Percentiles rank a stretch among this genome's conserved stretches.
Conservation (phyloP, 2,113 vertebrate genomes). For the Sciurus niger region DNA sequence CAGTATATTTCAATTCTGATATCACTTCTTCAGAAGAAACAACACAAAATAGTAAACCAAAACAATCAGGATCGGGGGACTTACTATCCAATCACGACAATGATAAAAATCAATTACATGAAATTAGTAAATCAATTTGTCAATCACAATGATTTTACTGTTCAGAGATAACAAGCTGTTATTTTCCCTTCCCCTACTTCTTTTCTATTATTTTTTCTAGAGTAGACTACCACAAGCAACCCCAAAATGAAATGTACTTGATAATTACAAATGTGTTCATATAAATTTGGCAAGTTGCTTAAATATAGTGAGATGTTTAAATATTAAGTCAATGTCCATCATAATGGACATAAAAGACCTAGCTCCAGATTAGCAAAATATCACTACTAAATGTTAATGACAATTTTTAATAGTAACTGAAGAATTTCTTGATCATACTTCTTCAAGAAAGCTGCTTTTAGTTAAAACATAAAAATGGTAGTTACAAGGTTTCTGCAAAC, state of each 20-base stretch:
- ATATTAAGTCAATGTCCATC: slow-evolving; percentile 74
- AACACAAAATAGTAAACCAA: background rate
- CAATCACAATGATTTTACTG: slow-evolving; percentile 79
- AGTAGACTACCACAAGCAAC: slow-evolving; percentile 64
- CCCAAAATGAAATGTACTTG: slow-evolving; percentile 60
- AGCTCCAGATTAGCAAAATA: slow-evolving; percentile 62
- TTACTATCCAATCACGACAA: background rate
- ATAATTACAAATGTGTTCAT: slow-evolving; percentile 72
- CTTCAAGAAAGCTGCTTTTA: slow-evolving; percentile 92
- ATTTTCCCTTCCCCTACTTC: background rate
- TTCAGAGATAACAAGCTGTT: slow-evolving; percentile 78
- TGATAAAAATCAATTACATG: slow-evolving; percentile 47
- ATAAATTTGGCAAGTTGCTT: slow-evolving; percentile 64
- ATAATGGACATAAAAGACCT: slow-evolving; percentile 73
- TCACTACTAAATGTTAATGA: slow-evolving; percentile 80
- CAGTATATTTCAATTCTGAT: background rate
- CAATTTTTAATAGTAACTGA: slow-evolving; percentile 84
- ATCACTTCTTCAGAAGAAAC: background rate
- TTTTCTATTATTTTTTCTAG: slow-evolving; percentile 17
- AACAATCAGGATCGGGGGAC: background rate
- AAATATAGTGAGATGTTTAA: slow-evolving; percentile 74
- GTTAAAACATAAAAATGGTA: slow-evolving; percentile 92
- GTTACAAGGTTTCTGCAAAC: slow-evolving; percentile 92
- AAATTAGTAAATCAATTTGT: slow-evolving; percentile 69
- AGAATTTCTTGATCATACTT: slow-evolving; percentile 86